These are phyloP conservation scores for Cirrhinus molitorella DNA, from an alignment of 2,797 vertebrate genomes.

Conservation along the genomic window DNA sequence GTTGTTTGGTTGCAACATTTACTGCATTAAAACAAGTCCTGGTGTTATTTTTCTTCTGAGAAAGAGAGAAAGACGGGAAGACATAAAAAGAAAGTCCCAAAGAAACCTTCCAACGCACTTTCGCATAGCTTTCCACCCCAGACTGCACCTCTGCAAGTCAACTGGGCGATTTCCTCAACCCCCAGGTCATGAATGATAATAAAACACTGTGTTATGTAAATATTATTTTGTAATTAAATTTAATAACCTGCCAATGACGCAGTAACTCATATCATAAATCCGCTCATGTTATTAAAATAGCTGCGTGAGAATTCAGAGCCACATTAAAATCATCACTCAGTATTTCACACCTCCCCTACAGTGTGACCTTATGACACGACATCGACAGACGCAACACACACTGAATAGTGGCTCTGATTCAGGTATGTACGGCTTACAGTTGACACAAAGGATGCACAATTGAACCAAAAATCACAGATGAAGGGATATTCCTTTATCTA, in stretches of 20 bases:
- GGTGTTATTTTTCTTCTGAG: not conserved
- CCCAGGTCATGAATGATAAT: constrained; percentile 57
- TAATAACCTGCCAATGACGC: constrained; percentile 61
- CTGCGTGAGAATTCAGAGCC: constrained; percentile 61
- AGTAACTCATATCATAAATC: constrained; percentile 63
- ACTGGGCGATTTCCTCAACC: constrained; percentile 22
- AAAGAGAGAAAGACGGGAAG: not conserved
- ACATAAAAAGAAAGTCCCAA: constrained; percentile 10
- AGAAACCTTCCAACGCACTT: not conserved
- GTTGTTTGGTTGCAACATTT: constrained; percentile 9
- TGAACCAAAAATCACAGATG: not conserved
- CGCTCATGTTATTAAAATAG: constrained; percentile 65
- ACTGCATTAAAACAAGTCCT: constrained; percentile 2
- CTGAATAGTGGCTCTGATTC: not conserved
- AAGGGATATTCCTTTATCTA: not conserved
- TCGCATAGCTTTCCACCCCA: constrained; percentile 7
- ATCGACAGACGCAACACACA: constrained; percentile 19
- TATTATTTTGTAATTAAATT: constrained; percentile 66
- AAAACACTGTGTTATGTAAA: constrained; percentile 64
- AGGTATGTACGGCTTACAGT: not conserved
- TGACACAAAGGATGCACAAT: constrained; percentile 5
- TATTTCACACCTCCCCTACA: constrained; percentile 64
- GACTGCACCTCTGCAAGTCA: constrained; percentile 25
- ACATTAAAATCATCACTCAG: constrained; percentile 60
- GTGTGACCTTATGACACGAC: constrained; percentile 40